phyloP scores from a whole-genome alignment of 2,797 vertebrate genomes.

The Ispidina picta region DNA sequence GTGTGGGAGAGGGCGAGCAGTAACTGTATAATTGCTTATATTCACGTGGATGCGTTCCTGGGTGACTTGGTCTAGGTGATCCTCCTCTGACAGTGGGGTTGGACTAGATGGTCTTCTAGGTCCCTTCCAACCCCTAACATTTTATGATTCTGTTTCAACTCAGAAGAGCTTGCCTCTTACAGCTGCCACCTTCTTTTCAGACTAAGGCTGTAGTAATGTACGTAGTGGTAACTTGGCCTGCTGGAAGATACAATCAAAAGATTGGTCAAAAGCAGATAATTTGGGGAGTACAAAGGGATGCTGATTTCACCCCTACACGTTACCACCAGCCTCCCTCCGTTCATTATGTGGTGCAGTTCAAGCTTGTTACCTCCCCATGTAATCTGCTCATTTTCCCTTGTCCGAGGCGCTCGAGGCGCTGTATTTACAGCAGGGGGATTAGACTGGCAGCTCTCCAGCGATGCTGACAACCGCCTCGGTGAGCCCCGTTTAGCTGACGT shows the following conservation, averaged over 20 bases:
- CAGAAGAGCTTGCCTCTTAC: background rate
- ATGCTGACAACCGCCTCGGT: background rate
- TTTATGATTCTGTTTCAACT: background rate
- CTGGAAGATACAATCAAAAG: background rate
- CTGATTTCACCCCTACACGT: background rate
- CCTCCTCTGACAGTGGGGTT: no score
- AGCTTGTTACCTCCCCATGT: conserved; percentile 57
- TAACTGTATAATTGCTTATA: background rate
- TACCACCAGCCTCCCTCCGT: background rate
- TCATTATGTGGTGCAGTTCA: background rate
- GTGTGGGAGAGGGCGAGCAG: rapidly evolving
- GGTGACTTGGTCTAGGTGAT: no score
- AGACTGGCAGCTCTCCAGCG: conserved; percentile 61
- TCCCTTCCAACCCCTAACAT: no score
- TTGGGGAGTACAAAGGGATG: background rate
- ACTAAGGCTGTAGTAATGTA: background rate
- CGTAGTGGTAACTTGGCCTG: background rate
- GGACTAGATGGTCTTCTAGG: no score
- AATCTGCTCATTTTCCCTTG: conserved; percentile 67
- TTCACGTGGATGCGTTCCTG: background rate
- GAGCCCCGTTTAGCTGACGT: conserved; percentile 1
- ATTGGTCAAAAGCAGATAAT: background rate
- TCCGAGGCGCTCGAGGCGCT: background rate
- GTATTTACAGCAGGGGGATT: conserved; percentile 62
- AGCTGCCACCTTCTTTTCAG: background rate